A percentile compares a stretch with the other conserved stretches of the same genome.
Conservation (phyloP, 1,140 invertebrate species). For the Brachionus asplanchnoidis region DNA sequence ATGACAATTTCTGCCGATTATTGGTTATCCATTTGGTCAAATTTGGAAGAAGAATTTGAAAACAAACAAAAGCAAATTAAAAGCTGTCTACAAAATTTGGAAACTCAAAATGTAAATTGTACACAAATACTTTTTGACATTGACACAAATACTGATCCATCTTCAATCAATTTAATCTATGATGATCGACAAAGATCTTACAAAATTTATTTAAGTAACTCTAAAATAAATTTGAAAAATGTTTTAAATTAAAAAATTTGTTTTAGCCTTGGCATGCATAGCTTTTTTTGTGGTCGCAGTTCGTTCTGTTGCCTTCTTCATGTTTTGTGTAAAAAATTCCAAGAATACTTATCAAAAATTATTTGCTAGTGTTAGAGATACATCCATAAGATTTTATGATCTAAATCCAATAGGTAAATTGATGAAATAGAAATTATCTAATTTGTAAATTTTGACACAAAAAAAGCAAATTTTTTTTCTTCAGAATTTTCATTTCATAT, state of each 20-base stretch:
- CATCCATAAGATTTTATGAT: constrained; percentile 82
- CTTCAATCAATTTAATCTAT: background rate
- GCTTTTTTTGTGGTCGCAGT: constrained; percentile 41
- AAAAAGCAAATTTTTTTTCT: background rate
- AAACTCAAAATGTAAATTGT: background rate
- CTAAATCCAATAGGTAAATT: constrained; percentile 68
- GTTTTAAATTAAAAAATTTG: background rate
- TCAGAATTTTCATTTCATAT: too few species aligned
- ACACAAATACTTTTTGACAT: background rate
- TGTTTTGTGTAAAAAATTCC: constrained; percentile 72
- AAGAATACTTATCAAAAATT: constrained; percentile 74
- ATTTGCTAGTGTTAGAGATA: constrained; percentile 72
- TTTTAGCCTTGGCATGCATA: constrained; percentile 49
- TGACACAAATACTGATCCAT: background rate
- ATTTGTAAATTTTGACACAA: too few species aligned
- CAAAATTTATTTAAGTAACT: background rate
- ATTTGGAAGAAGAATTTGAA: background rate
- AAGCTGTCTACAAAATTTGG: background rate
- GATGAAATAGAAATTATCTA: background rate
- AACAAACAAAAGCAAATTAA: background rate
- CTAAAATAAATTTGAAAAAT: background rate
- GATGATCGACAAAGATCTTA: background rate
- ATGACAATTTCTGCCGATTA: constrained; percentile 69
- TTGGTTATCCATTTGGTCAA: constrained; percentile 71
- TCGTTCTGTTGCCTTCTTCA: constrained; percentile 69